Percentiles rank a stretch among this genome's conserved stretches.
phyloP scores from a whole-genome alignment of 2,888 invertebrate species.

The Leptinotarsa tumamoca region DNA sequence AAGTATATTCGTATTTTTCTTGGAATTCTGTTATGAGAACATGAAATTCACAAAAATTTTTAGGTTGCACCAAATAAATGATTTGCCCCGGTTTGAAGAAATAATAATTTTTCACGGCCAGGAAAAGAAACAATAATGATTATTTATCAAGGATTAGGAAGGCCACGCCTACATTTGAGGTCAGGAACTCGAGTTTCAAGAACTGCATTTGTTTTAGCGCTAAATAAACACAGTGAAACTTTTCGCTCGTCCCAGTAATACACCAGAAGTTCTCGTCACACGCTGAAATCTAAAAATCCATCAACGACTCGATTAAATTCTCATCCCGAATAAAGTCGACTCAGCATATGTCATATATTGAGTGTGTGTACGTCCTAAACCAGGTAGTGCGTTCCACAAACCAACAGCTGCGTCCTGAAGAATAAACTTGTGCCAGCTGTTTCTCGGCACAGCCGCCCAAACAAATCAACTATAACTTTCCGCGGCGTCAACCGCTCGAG shows the following conservation, averaged over 20 bases:
- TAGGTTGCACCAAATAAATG: too few relatives aligned
- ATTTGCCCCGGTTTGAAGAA: too few relatives aligned
- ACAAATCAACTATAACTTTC: conserved; percentile 43
- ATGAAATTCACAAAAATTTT: too few relatives aligned
- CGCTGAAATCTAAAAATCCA: not conserved
- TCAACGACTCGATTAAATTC: conserved; percentile 7
- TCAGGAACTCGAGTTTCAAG: too few relatives aligned
- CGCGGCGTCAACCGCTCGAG: conserved; percentile 39
- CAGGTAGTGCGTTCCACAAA: conserved; percentile 60
- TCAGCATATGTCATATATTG: conserved; percentile 57
- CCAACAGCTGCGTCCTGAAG: conserved; percentile 67
- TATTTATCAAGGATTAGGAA: too few relatives aligned
- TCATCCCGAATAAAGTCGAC: conserved; percentile 28
- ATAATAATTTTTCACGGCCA: too few relatives aligned
- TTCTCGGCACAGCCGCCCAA: conserved; percentile 59
- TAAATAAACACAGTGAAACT: not conserved
- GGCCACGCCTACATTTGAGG: too few relatives aligned
- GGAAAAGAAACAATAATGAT: too few relatives aligned
- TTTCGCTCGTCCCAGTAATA: not conserved
- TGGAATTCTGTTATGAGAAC: too few relatives aligned
- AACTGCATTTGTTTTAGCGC: too few relatives aligned
- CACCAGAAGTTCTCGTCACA: not conserved
- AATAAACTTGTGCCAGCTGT: conserved; percentile 68
- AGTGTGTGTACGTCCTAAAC: conserved; percentile 52
- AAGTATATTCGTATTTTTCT: too few relatives aligned